phyloP scores from a whole-genome alignment of 2,888 invertebrate genomes.

The Apocheima hispidaria region DNA sequence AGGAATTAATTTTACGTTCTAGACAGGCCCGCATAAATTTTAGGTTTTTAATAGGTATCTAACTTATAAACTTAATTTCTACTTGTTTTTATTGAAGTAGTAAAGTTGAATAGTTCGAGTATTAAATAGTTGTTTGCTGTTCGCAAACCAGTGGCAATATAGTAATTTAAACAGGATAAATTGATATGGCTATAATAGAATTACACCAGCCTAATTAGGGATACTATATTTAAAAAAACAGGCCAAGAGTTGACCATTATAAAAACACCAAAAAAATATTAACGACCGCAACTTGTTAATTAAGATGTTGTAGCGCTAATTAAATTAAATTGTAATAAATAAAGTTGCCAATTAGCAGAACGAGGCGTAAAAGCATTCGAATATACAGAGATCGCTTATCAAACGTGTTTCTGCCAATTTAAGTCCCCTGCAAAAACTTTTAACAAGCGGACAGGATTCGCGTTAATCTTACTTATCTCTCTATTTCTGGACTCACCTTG shows the following conservation, averaged over 20 bases:
- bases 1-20: background rate
- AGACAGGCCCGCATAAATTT: background rate
- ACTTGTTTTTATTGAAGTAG: background rate
- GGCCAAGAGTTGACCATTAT: background rate
- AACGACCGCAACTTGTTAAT: constrained; percentile 18
- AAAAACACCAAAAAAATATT: constrained; percentile 13
- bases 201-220: too few species aligned
- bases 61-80: too few species aligned
- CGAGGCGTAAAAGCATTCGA: constrained; percentile 32
- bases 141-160: constrained; percentile 29
- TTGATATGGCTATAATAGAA: too few species aligned
- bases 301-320: constrained; percentile 20
- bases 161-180: background rate
- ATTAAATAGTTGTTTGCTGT: background rate
- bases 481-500: constrained; percentile 66
- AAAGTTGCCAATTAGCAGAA: constrained; percentile 27
- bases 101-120: background rate
- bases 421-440: constrained; percentile 34
- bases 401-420: constrained; percentile 39
- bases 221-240: background rate
- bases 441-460: constrained; percentile 21
- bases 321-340: constrained; percentile 18
- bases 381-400: constrained; percentile 37
- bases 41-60: too few species aligned
- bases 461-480: constrained; percentile 23